Evolutionary conservation across 2,797 vertebrate species (phyloP).

Genomic region (Sebastes reedi): DNA sequence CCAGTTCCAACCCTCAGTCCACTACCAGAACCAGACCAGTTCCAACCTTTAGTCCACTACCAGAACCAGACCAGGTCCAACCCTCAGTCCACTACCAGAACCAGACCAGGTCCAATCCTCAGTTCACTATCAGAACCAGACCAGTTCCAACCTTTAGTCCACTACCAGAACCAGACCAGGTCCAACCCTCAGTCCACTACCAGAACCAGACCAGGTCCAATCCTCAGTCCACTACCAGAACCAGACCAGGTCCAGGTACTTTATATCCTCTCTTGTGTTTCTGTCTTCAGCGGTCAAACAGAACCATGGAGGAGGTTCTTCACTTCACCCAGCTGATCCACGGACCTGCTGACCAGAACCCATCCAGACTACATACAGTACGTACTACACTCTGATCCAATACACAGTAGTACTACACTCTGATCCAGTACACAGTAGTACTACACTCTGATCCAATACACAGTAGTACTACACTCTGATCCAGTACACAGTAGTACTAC

Average conservation of each 20-base stretch:
- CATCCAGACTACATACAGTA: neutral
- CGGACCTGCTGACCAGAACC: neutral
- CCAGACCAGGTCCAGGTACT: neutral
- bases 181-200: no score
- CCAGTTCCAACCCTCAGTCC: no score
- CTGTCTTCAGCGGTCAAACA: constrained; percentile 45
- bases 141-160: no score
- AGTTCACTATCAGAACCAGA: no score
- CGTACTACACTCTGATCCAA: neutral
- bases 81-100: no score
- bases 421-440: neutral
- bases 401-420: neutral
- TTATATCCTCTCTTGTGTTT: neutral
- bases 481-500: neutral
- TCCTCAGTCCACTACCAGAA: no score
- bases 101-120: no score
- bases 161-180: no score
- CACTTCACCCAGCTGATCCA: constrained; percentile 72
- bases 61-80: no score
- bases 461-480: neutral
- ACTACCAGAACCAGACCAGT: no score
- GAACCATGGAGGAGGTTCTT: constrained; percentile 72
- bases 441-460: neutral
- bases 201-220: no score
- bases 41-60: no score